Conservation (phyloP, 2,888 invertebrate genomes). For the Euproctis similis region DNA sequence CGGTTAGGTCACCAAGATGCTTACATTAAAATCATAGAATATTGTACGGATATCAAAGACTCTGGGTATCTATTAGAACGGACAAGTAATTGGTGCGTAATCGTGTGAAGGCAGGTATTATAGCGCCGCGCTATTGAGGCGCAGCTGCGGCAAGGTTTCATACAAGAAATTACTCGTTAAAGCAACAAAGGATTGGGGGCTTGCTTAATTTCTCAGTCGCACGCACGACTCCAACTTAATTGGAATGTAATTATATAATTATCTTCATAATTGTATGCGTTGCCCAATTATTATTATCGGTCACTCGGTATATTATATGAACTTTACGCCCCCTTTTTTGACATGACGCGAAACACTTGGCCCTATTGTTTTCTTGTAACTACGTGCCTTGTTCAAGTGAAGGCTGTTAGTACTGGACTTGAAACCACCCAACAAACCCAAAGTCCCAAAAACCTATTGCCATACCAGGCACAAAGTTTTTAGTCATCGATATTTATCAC, state of each 20-base stretch:
- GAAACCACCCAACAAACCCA: no score
- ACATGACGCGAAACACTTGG: no score
- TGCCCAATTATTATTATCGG: slow-evolving; percentile 32
- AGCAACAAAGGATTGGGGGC: slow-evolving; percentile 65
- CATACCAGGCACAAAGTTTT: no score
- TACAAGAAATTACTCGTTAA: slow-evolving; percentile 55
- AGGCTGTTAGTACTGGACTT: no score
- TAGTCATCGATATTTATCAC: no score
- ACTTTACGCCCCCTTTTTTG: not conserved
- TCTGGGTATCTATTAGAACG: slow-evolving; percentile 47
- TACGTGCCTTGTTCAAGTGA: no score
- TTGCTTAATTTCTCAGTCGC: slow-evolving; percentile 68
- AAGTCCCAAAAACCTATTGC: no score
- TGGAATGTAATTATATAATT: slow-evolving; percentile 52
- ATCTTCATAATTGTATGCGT: slow-evolving; percentile 34
- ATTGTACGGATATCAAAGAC: slow-evolving; percentile 17
- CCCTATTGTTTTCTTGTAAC: no score
- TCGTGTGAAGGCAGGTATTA: slow-evolving; percentile 66
- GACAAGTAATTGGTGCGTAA: slow-evolving; percentile 44
- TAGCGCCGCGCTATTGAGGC: slow-evolving; percentile 53
- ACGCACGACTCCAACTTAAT: slow-evolving; percentile 56
- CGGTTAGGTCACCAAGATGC: no score
- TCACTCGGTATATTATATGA: slow-evolving; percentile 15
- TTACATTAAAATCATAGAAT: no score
- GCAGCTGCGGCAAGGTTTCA: slow-evolving; percentile 59